phyloP scores from a whole-genome alignment of 37 sponge, comb jelly and placozoan genomes.

The Trichoplax adhaerens region DNA sequence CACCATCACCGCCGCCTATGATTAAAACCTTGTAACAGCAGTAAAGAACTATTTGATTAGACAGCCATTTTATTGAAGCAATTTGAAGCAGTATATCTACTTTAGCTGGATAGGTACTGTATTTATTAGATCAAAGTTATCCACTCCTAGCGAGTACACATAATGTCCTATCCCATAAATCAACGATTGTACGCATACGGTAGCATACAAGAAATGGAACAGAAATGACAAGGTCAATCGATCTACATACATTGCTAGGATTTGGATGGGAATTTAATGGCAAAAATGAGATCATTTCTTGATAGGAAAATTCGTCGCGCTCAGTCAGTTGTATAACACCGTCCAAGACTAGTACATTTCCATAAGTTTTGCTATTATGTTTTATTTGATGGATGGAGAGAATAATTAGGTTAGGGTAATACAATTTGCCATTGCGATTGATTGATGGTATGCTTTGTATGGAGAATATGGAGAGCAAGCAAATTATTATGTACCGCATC shows the following conservation, averaged over 20 bases:
- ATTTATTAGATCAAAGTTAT: no score
- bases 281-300: conserved; percentile 66
- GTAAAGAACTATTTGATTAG: no score
- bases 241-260: conserved; percentile 38
- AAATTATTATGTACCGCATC: not conserved
- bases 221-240: no score
- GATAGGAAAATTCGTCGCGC: conserved; percentile 66
- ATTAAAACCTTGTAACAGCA: conserved; percentile 42
- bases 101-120: no score
- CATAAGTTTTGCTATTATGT: conserved; percentile 45
- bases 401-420: not conserved
- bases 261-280: conserved; percentile 65
- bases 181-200: no score
- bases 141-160: no score
- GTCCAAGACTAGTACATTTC: conserved; percentile 64
- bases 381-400: not conserved
- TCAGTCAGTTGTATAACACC: conserved; percentile 78
- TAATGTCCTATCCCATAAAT: no score
- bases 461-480: not conserved
- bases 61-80: no score
- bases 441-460: not conserved
- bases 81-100: no score
- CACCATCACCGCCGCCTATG: conserved; percentile 94
- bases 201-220: no score
- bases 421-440: not conserved